Percentiles rank a stretch among this genome's conserved stretches.
These are phyloP conservation scores for Propithecus deckenii DNA, from an alignment of 2,797 vertebrate genomes.

Conservation along the genomic window DNA sequence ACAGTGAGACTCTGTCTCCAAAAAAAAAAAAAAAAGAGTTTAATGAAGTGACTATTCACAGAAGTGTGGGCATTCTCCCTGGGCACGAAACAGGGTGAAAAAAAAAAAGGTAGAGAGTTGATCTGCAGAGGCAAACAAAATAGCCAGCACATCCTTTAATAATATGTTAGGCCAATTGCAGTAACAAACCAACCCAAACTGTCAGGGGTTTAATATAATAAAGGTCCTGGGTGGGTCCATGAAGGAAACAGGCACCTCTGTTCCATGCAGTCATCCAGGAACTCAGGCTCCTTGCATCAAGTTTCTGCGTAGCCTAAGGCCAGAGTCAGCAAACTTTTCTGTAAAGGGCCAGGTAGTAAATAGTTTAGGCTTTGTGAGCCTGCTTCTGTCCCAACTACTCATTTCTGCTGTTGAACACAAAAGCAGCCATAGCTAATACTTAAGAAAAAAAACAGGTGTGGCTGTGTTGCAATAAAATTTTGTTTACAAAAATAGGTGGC, in stretches of 20 bases:
- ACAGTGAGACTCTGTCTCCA: no score
- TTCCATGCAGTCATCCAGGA: not conserved
- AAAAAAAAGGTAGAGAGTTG: not conserved
- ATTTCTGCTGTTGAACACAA: not conserved
- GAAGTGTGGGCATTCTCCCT: not conserved
- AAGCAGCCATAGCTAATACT: not conserved
- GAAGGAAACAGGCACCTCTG: not conserved
- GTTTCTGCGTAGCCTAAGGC: not conserved
- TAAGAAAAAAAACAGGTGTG: not conserved
- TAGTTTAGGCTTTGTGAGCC: not conserved
- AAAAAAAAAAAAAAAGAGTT: not conserved
- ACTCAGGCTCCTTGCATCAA: not conserved
- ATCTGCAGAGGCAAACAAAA: not conserved
- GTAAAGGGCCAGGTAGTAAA: not conserved
- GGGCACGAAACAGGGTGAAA: not conserved
- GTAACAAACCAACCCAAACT: not conserved
- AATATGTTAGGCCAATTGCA: not conserved
- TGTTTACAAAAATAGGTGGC: not conserved
- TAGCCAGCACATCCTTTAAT: not conserved
- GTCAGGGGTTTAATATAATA: not conserved
- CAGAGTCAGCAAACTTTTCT: not conserved
- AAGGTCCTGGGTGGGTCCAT: not conserved
- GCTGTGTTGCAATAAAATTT: not conserved
- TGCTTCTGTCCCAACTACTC: not conserved
- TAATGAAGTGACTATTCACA: constrained; percentile 9